These are phyloP conservation scores for Aurelia aurita DNA, from an alignment of 30 jellyfish, hydroid and myxozoan genomes.

Conservation along the genomic window DNA sequence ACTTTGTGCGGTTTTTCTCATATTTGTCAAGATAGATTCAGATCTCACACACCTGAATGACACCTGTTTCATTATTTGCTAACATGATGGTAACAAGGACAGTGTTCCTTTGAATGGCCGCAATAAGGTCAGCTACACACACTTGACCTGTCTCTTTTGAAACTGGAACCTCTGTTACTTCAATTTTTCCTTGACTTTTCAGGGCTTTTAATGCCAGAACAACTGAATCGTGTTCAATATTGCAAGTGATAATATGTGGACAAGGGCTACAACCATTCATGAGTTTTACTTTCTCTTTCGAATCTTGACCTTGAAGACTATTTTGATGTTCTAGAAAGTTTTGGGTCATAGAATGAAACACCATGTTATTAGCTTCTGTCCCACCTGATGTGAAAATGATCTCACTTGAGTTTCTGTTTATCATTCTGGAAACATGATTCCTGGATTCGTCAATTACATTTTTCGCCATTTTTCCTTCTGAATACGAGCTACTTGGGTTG, in stretches of 20 bases:
- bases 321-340: neutral
- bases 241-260: conserved; percentile 82
- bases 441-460: conserved; percentile 74
- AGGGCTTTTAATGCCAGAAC: conserved; percentile 51
- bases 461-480: conserved; percentile 89
- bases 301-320: neutral
- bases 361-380: conserved; percentile 91
- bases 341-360: conserved; percentile 52
- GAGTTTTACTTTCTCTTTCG: neutral
- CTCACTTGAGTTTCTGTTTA: conserved; percentile 63
- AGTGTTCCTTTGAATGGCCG: conserved; percentile 64
- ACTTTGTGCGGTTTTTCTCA: too few relatives aligned
- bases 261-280: neutral
- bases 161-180: conserved; percentile 75
- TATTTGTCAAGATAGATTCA: too few relatives aligned
- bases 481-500: conserved; percentile 94
- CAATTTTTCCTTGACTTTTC: conserved; percentile 40
- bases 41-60: conserved; percentile 72
- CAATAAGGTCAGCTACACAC: conserved; percentile 43
- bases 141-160: conserved; percentile 82
- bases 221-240: conserved; percentile 92
- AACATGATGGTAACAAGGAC: conserved; percentile 82
- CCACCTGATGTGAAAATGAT: conserved; percentile 92
- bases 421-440: conserved; percentile 69
- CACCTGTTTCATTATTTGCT: conserved; percentile 98